These are phyloP conservation scores for Leucosticte australis DNA, from an alignment of 2,113 vertebrate species.

Conservation along the genomic window DNA sequence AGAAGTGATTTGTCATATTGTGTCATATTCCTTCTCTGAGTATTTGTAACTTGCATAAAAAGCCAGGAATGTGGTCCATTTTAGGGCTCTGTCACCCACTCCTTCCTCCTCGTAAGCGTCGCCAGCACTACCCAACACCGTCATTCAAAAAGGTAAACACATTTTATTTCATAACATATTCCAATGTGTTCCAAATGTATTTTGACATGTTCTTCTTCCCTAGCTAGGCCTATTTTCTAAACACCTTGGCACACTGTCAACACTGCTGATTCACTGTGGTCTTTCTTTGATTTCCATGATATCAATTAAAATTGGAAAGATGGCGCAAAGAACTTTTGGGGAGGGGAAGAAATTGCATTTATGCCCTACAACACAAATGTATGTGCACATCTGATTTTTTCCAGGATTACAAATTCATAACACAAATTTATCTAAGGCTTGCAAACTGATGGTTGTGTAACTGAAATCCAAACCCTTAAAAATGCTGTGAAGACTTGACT, in stretches of 20 bases:
- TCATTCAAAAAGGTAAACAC: constrained; percentile 64
- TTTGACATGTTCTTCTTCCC: constrained; percentile 48
- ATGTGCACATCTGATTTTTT: constrained; percentile 62
- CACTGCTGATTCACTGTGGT: constrained; percentile 57
- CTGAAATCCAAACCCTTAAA: constrained; percentile 52
- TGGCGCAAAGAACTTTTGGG: constrained; percentile 31
- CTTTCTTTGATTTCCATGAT: constrained; percentile 56
- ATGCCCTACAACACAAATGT: constrained; percentile 43
- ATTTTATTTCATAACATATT: constrained; percentile 63
- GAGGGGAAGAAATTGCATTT: constrained; percentile 12
- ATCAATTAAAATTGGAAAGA: constrained; percentile 66
- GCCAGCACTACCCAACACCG: constrained; percentile 56
- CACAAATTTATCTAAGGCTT: constrained; percentile 56
- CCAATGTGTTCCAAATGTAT: constrained; percentile 60
- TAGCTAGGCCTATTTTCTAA: constrained; percentile 60
- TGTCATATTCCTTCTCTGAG: constrained; percentile 6
- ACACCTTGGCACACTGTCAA: constrained; percentile 53
- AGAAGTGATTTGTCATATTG: constrained; percentile 47
- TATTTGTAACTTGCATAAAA: constrained; percentile 40
- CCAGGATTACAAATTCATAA: constrained; percentile 59
- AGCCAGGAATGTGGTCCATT: not conserved
- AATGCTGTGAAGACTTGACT: constrained; percentile 23
- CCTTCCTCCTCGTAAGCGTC: constrained; percentile 25
- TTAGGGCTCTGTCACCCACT: constrained; percentile 37
- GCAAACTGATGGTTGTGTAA: constrained; percentile 51